These are phyloP conservation scores for Hedychridium roseum DNA, from an alignment of 2,888 invertebrate genomes.

Conservation along the genomic window DNA sequence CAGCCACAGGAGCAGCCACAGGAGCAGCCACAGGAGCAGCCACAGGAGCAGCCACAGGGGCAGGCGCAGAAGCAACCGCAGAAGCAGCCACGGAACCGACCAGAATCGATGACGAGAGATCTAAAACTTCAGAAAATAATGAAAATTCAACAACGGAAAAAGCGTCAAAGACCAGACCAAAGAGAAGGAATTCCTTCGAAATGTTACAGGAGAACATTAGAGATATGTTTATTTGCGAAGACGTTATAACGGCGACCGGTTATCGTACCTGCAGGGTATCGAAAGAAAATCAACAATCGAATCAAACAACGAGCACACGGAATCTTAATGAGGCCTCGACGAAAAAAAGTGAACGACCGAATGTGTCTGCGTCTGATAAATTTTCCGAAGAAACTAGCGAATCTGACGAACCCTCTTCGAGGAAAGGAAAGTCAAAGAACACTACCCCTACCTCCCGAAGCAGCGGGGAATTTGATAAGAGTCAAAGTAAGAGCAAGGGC, in stretches of 20 bases:
- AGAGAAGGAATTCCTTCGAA: conserved; percentile 67
- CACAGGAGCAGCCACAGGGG: too few species aligned
- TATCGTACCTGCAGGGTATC: conserved; percentile 72
- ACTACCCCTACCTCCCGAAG: conserved; percentile 10
- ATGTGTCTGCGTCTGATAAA: background rate
- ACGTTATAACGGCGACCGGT: conserved; percentile 71
- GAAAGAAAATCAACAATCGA: conserved; percentile 63
- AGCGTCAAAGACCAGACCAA: conserved; percentile 31
- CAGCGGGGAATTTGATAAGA: conserved; percentile 11
- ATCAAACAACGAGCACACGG: background rate
- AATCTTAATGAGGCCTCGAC: background rate
- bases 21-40: too few species aligned
- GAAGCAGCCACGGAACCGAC: too few species aligned
- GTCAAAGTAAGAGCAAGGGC: conserved; percentile 3
- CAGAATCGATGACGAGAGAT: too few species aligned
- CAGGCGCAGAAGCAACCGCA: too few species aligned
- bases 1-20: too few species aligned
- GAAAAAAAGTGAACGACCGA: background rate
- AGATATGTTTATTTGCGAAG: conserved; percentile 75
- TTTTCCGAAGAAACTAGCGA: background rate
- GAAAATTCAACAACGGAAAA: conserved; percentile 23
- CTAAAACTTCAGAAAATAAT: conserved; percentile 13
- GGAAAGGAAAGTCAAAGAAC: conserved; percentile 12
- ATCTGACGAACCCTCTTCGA: conserved; percentile 6
- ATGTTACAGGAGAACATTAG: conserved; percentile 75